Conservation (phyloP, 2,797 vertebrate species). For the Cossypha niveicapilla region DNA sequence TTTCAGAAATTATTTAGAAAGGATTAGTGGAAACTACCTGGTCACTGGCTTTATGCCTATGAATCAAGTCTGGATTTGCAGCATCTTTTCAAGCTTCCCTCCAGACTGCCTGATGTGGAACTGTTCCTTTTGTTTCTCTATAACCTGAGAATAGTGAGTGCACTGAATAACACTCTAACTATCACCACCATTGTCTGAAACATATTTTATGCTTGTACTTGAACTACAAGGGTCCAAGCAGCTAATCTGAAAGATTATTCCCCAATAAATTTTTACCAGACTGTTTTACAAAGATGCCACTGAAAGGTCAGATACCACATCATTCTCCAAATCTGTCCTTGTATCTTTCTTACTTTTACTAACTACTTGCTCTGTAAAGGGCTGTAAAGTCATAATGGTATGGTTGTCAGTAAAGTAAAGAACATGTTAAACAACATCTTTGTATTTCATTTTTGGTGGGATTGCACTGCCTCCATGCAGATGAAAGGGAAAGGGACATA, state of each 20-base stretch:
- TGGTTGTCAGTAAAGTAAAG: not conserved
- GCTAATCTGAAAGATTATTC: not conserved
- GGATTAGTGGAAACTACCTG: not conserved
- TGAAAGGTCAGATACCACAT: not conserved
- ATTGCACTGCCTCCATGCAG: not conserved
- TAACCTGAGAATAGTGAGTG: not conserved
- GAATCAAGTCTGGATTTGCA: not conserved
- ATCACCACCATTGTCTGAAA: not conserved
- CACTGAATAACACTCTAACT: not conserved
- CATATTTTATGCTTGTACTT: not conserved
- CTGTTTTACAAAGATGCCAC: not conserved
- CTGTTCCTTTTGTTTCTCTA: not conserved
- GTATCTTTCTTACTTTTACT: not conserved
- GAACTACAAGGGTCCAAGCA: not conserved
- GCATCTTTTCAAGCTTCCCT: not conserved
- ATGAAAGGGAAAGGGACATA: not conserved
- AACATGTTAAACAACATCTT: not conserved
- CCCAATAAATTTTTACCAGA: not conserved
- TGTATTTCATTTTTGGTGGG: accelerated
- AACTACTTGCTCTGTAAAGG: not conserved
- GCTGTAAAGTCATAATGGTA: not conserved
- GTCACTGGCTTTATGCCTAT: not conserved
- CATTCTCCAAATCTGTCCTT: not conserved
- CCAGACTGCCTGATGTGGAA: not conserved
- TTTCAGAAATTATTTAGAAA: not conserved